These are phyloP conservation scores for Crotalus viridis DNA, from an alignment of 2,113 vertebrate species.

Conservation along the genomic window DNA sequence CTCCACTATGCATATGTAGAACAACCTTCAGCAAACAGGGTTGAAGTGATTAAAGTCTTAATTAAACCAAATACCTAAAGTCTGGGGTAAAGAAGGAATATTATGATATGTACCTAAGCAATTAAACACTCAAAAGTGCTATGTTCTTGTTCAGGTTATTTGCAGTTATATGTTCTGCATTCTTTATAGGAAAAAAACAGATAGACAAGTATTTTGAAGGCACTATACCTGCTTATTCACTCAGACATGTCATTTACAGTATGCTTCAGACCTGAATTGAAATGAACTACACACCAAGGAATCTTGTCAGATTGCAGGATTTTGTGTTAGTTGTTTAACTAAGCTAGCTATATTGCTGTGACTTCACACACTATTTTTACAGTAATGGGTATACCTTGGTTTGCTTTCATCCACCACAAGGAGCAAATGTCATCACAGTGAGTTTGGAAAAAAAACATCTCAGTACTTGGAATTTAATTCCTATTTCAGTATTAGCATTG, in stretches of 20 bases:
- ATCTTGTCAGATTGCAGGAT: not conserved
- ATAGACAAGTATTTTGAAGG: not conserved
- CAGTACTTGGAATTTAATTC: not conserved
- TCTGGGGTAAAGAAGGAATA: not conserved
- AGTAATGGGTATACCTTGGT: conserved; percentile 31
- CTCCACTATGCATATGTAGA: not conserved
- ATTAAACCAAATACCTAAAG: not conserved
- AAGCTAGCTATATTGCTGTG: conserved; percentile 18
- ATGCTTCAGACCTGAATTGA: conserved; percentile 9
- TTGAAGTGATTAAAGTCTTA: conserved; percentile 6
- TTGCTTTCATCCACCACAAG: conserved; percentile 47
- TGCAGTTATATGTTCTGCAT: not conserved
- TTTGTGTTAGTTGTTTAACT: conserved; percentile 47
- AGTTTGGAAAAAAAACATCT: conserved; percentile 6
- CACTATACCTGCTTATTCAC: not conserved
- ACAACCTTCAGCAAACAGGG: not conserved
- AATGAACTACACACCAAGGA: not conserved
- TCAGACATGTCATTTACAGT: not conserved
- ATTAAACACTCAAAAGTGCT: not conserved
- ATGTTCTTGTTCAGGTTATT: not conserved
- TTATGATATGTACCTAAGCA: not conserved
- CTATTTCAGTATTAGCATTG: not conserved
- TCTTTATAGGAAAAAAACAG: not conserved
- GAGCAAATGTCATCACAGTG: conserved; percentile 32
- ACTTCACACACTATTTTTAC: conserved; percentile 36